phyloP scores from a whole-genome alignment of 1,140 invertebrate species.

The Fopius arisanus region DNA sequence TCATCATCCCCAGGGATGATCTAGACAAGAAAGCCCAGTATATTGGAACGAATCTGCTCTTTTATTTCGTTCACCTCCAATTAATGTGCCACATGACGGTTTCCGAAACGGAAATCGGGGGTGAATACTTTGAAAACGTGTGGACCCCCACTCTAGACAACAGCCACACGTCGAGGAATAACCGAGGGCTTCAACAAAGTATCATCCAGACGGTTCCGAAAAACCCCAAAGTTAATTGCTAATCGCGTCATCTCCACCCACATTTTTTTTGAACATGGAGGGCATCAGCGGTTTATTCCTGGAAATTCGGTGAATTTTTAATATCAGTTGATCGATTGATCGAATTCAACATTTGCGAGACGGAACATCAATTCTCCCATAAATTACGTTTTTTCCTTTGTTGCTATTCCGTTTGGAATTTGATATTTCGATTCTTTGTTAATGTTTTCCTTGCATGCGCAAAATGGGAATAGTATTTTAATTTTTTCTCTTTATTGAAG shows the following conservation, averaged over 20 bases:
- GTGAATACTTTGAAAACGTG: not conserved
- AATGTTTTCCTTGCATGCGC: no score
- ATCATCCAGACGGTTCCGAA: constrained; percentile 24
- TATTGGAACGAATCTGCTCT: constrained; percentile 32
- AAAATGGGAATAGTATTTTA: no score
- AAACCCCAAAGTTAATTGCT: constrained; percentile 35
- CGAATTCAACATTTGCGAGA: constrained; percentile 11
- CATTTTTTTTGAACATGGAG: not conserved
- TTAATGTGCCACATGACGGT: constrained; percentile 45
- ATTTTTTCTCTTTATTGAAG: no score
- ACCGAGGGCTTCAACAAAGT: not conserved
- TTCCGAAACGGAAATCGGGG: constrained; percentile 36
- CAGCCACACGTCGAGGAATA: not conserved
- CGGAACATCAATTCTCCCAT: not conserved
- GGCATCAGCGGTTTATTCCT: not conserved
- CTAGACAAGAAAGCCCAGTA: not conserved
- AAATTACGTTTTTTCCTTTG: not conserved
- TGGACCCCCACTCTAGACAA: constrained; percentile 10
- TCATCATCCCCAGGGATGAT: not conserved
- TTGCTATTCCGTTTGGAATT: no score
- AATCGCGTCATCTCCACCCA: constrained; percentile 29
- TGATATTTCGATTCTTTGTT: no score
- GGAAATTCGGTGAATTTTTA: not conserved
- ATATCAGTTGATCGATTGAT: not conserved
- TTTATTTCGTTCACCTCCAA: constrained; percentile 30